phyloP scores from a whole-genome alignment of 2,113 vertebrate species.

The Chaetodon trifascialis region DNA sequence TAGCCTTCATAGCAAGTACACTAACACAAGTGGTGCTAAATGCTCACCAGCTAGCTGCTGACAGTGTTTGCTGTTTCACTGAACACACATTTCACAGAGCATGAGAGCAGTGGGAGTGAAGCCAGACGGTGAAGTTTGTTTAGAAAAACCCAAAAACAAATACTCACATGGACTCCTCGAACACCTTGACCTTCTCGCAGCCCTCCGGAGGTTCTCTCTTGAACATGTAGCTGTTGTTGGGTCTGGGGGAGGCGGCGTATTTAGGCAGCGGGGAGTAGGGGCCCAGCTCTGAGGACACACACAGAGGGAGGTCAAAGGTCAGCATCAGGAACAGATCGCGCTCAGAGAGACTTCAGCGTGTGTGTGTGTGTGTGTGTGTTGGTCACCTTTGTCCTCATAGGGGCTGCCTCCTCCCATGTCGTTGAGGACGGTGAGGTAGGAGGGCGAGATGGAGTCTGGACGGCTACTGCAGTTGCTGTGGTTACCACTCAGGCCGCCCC shows the following conservation, averaged over 20 bases:
- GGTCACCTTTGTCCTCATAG: conserved; percentile 95
- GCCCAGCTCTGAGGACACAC: conserved; percentile 88
- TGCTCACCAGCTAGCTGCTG: too few species aligned
- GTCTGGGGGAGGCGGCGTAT: conserved; percentile 97
- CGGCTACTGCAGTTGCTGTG: conserved; percentile 95
- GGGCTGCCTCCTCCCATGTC: conserved; percentile 92
- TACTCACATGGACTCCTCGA: conserved; percentile 96
- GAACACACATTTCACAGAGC: too few species aligned
- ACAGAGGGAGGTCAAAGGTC: conserved; percentile 21
- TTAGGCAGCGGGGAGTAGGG: conserved; percentile 97
- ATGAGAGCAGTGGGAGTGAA: too few species aligned
- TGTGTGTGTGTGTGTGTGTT: neutral
- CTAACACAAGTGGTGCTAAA: neutral
- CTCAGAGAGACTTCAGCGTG: neutral
- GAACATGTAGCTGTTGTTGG: conserved; percentile 99
- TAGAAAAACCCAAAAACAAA: too few species aligned
- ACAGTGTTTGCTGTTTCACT: too few species aligned
- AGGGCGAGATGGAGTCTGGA: conserved; percentile 94
- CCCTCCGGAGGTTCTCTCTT: conserved; percentile 98
- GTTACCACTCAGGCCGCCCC: conserved; percentile 88
- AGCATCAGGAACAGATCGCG: neutral
- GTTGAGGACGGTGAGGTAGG: conserved; percentile 93
- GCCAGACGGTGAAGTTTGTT: too few species aligned
- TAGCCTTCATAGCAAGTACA: neutral
- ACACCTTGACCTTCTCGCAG: conserved; percentile 97